phyloP scores from a whole-genome alignment of 2,888 invertebrate species.

The Micoletzkya japonica region DNA sequence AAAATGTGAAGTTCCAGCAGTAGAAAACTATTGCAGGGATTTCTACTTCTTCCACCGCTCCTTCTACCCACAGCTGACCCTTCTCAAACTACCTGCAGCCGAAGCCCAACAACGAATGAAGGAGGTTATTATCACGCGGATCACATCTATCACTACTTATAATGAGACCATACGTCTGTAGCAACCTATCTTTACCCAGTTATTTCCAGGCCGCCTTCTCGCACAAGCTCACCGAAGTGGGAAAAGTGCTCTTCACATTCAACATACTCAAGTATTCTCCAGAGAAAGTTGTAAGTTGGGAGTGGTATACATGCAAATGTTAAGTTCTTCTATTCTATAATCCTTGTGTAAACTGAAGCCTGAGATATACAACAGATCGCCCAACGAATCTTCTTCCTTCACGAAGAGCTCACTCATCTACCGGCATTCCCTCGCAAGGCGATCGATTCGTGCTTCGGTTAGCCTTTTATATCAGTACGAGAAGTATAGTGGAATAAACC shows the following conservation, averaged over 20 bases:
- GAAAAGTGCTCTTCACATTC: constrained; percentile 75
- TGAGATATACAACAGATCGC: constrained; percentile 74
- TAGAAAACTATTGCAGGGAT: constrained; percentile 85
- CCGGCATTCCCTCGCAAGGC: constrained; percentile 98
- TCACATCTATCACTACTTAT: neutral
- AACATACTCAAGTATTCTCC: constrained; percentile 66
- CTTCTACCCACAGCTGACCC: constrained; percentile 92
- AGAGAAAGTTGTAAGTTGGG: constrained; percentile 57
- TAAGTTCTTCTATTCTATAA: too few relatives aligned
- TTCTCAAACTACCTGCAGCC: constrained; percentile 88
- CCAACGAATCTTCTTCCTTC: constrained; percentile 93
- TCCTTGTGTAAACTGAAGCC: too few relatives aligned
- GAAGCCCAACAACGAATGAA: constrained; percentile 83
- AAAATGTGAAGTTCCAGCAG: neutral
- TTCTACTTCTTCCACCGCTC: constrained; percentile 92
- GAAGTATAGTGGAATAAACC: too few relatives aligned
- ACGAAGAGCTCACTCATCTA: constrained; percentile 96
- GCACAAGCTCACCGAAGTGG: constrained; percentile 93
- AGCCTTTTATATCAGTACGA: neutral
- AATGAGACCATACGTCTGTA: neutral
- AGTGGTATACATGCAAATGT: too few relatives aligned
- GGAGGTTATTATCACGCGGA: constrained; percentile 43
- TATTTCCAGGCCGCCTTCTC: constrained; percentile 73
- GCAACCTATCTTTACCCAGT: neutral
- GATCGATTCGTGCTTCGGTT: constrained; percentile 86